These are phyloP conservation scores for Stichodactyla mertensii DNA, from an alignment of 64 coral and sea anemone genomes.

Conservation along the genomic window DNA sequence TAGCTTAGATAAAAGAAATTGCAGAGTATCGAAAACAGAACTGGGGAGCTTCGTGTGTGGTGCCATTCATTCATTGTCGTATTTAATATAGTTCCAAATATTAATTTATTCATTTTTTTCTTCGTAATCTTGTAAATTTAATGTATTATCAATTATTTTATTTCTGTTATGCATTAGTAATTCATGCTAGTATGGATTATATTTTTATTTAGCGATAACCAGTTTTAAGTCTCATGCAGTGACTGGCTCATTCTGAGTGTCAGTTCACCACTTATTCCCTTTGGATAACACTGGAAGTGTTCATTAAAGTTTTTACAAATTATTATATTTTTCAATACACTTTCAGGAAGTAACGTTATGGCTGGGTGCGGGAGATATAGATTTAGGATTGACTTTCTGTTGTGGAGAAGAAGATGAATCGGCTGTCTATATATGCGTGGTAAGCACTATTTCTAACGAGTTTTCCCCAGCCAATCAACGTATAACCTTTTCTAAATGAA, in stretches of 20 bases:
- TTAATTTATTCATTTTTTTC: background rate
- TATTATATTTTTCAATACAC: background rate
- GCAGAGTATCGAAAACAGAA: background rate
- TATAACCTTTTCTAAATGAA: background rate
- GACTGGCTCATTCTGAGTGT: no score
- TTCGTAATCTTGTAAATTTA: background rate
- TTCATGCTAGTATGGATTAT: no score
- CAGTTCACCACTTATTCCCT: background rate
- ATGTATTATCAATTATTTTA: no score
- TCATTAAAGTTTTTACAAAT: background rate
- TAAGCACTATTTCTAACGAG: slow-evolving; percentile 12
- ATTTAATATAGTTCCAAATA: background rate
- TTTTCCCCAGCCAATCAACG: background rate
- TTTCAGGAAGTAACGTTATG: slow-evolving; percentile 87
- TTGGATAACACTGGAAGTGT: background rate
- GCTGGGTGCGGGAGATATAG: slow-evolving; percentile 62
- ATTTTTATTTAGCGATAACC: no score
- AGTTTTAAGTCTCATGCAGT: no score
- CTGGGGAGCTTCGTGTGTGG: background rate
- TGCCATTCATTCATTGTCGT: background rate
- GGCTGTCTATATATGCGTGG: slow-evolving; percentile 74
- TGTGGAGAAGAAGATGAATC: slow-evolving; percentile 90
- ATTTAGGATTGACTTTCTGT: slow-evolving; percentile 82
- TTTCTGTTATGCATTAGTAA: no score
- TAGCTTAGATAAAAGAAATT: background rate